phyloP scores from a whole-genome alignment of 2,797 vertebrate genomes.

The Hybognathus amarus region DNA sequence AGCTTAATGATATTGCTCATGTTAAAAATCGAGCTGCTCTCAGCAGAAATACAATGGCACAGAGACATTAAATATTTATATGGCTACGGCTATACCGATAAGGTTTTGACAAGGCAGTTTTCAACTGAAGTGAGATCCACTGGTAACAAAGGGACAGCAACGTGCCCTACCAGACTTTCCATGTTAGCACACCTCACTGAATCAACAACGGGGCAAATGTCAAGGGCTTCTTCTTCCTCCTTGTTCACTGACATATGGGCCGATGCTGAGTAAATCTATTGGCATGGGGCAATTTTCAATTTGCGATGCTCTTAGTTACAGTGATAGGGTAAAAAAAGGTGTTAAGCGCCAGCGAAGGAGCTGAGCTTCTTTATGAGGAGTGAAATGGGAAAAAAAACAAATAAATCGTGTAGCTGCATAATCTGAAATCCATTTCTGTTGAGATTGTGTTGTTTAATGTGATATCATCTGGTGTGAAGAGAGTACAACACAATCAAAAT shows the following conservation, averaged over 20 bases:
- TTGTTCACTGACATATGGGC: conserved; percentile 14
- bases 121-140: conserved; percentile 58
- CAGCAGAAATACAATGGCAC: conserved; percentile 81
- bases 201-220: conserved; percentile 52
- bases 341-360: conserved; percentile 25
- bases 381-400: background rate
- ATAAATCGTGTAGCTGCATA: conserved; percentile 24
- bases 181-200: conserved; percentile 36
- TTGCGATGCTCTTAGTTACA: conserved; percentile 28
- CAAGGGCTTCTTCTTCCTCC: conserved; percentile 43
- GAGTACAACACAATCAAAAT: background rate
- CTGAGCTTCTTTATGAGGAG: background rate
- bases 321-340: background rate
- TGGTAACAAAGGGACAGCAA: conserved; percentile 39
- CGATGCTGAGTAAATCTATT: conserved; percentile 43
- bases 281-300: conserved; percentile 45
- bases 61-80: conserved; percentile 78
- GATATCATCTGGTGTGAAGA: conserved; percentile 25
- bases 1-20: conserved; percentile 82
- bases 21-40: conserved; percentile 82
- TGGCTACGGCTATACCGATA: conserved; percentile 64
- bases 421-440: conserved; percentile 29
- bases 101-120: conserved; percentile 62
- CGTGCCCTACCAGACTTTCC: conserved; percentile 27
- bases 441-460: conserved; percentile 18